Base-by-base conservation (phyloP, 2,797 vertebrate genomes). In the Pygocentrus nattereri region DNA sequence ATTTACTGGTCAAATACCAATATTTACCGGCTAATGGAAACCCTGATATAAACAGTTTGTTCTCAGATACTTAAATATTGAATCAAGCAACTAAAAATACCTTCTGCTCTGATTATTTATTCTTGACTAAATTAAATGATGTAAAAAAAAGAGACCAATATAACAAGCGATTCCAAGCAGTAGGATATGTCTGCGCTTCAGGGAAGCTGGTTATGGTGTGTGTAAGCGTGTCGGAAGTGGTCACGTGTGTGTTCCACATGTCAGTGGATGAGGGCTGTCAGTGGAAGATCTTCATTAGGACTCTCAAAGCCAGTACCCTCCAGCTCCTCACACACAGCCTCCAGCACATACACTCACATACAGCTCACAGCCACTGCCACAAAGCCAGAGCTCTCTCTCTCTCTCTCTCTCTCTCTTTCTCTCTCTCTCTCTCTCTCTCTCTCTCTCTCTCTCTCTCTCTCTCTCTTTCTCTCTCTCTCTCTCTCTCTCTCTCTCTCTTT, bases 221-320 rank as follows among this genome's bases (percentile, higher is more conserved):
- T 49, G 71, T 78, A 50, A n/a, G 50, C 41, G 4, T 78, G 80
- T 78, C 59, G 58, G 73, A 74, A 77, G 73, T 73, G 75, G 47
- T 31, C 77, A 77, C 69, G 80, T 73, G 68, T 73, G 74, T 25
- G 75, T 87, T 84, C 81, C 89, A 91, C 87, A 92, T 90, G 91
- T 85, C 90, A 87, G 47, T 81, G 81, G 18, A 41, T 41, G 34
- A 67, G 74, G 80, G 71, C 86, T 90, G 90, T 92, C 92, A 92
- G 86, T 54, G 74, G 85, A 91, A 92, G 84, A 84, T 94, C 91
- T 93, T 94, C 92, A 93, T 94, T 92, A 93, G 59, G 59, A 79
- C 65, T 82, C 89, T 92, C 87, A 92, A 91, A 91, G 87, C 73
- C 69, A 68, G 70, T 34, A 70, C 87, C 90, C 89, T 88, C 85